Base-by-base conservation (phyloP, 2,888 invertebrate genomes). In the Tinea pellionella region DNA sequence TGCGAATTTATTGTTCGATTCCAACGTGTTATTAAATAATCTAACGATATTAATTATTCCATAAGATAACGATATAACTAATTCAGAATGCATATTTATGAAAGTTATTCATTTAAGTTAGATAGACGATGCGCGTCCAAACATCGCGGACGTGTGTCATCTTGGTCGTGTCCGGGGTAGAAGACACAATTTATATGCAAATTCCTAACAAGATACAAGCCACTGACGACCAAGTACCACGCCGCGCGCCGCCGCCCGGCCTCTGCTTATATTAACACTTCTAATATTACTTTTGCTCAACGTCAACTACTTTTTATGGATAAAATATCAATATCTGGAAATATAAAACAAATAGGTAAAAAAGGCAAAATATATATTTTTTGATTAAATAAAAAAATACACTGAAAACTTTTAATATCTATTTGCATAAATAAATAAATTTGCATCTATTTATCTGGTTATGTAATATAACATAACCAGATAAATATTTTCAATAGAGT, bases 151-250 rank as follows among this genome's bases (percentile, higher is more conserved):
- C 77, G 75, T 72, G 78, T 79, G 80, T 81, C 84, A 77, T 83
- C 84, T 82, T 83, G 80, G 73, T 71, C 71, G 74, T 71, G 75
- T 77, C 73, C 82, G 82, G 79, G 29, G 80, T 80, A 80, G 79
- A 86, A 86, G 86, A 87, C 80, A 85, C 87, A 88, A 88, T 88
- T 87, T 88, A 88, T 87, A 88, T 88, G 88, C 84, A 81, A 88
- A 88, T 88, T 73, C 69, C 68, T 72, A 71, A 74, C 75, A 80
- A 83, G 84, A 85, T 81, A 84, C 81, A 79, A 77, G 80, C 75
- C 73, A 74, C 74, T 75, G 80, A 78, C 75, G 80, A 73, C 71
- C 70, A 70, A 66, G 71, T 69, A 65, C 61, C 60, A 63, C 64
- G 69, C 65, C 65, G 64, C 65, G 64, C 63, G 63, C 65, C 65